A percentile compares a stretch with the other conserved stretches of the same genome.
Conservation (phyloP, 2,113 vertebrate genomes). For the Limanda limanda region DNA sequence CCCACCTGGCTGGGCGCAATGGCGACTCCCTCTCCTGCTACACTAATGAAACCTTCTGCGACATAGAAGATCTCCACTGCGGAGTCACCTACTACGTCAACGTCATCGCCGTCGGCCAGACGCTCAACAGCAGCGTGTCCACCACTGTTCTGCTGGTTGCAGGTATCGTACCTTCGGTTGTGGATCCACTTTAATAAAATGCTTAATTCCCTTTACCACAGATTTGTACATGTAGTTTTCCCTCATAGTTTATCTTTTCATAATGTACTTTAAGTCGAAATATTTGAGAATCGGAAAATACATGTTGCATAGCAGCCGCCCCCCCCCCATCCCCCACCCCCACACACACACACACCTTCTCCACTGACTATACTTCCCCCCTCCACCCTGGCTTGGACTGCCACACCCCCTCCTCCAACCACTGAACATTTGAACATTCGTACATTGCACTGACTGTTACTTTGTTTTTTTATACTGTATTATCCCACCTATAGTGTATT, state of each 20-base stretch:
- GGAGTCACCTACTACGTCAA: slow-evolving; percentile 71
- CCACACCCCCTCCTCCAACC: too few species aligned
- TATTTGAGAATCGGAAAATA: neutral
- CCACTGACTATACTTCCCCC: too few species aligned
- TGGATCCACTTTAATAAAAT: too few species aligned
- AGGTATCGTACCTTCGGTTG: slow-evolving; percentile 61
- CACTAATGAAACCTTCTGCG: slow-evolving; percentile 69
- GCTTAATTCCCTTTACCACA: neutral
- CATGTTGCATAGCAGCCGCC: too few species aligned
- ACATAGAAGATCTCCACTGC: slow-evolving; percentile 76
- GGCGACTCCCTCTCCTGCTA: slow-evolving; percentile 73
- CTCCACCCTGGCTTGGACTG: too few species aligned
- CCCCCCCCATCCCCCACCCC: too few species aligned
- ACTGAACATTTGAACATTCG: too few species aligned
- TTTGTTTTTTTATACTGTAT: too few species aligned
- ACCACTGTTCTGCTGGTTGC: slow-evolving; percentile 53
- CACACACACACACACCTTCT: too few species aligned
- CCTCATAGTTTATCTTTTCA: neutral
- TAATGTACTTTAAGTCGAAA: too few species aligned
- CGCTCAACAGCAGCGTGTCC: slow-evolving; percentile 71
- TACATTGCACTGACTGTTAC: too few species aligned
- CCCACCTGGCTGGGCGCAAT: slow-evolving; percentile 53
- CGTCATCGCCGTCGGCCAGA: slow-evolving; percentile 66
- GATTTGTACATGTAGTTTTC: neutral
- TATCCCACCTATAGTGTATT: too few species aligned